Conservation (phyloP, 2,113 vertebrate genomes). For the Benitochromis conjunctus region DNA sequence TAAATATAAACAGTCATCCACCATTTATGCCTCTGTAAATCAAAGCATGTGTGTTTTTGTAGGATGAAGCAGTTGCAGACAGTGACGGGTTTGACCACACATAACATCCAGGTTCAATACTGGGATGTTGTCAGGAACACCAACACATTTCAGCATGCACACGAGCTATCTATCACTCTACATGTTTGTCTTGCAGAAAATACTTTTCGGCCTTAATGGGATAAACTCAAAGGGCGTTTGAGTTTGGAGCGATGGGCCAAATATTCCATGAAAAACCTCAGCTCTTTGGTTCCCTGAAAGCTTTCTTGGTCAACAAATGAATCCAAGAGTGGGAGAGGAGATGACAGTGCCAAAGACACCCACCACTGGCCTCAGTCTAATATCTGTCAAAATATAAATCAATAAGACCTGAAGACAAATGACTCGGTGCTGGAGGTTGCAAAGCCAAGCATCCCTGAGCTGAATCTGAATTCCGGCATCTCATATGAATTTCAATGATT, state of each 20-base stretch:
- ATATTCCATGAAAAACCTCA: constrained; percentile 66
- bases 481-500: constrained; percentile 64
- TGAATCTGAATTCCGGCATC: constrained; percentile 48
- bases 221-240: constrained; percentile 39
- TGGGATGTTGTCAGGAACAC: constrained; percentile 19
- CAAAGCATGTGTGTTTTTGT: constrained; percentile 36
- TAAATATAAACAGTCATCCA: constrained; percentile 54
- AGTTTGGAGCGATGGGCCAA: constrained; percentile 35
- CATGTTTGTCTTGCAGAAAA: constrained; percentile 43
- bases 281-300: constrained; percentile 55
- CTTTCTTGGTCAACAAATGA: constrained; percentile 61
- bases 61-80: not conserved
- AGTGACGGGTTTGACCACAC: constrained; percentile 24
- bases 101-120: constrained; percentile 19
- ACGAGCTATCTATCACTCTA: constrained; percentile 40
- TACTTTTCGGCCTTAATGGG: constrained; percentile 36
- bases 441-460: constrained; percentile 51
- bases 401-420: constrained; percentile 63
- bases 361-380: constrained; percentile 49
- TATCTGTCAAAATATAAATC: constrained; percentile 67
- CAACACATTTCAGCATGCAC: constrained; percentile 32
- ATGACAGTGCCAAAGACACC: constrained; percentile 64
- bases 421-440: constrained; percentile 41
- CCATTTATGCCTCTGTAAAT: constrained; percentile 45
- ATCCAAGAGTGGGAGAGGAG: constrained; percentile 48